A percentile compares a stretch with the other conserved stretches of the same genome.
These are phyloP conservation scores for Anorthoa munda DNA, from an alignment of 2,888 invertebrate genomes.

Conservation along the genomic window DNA sequence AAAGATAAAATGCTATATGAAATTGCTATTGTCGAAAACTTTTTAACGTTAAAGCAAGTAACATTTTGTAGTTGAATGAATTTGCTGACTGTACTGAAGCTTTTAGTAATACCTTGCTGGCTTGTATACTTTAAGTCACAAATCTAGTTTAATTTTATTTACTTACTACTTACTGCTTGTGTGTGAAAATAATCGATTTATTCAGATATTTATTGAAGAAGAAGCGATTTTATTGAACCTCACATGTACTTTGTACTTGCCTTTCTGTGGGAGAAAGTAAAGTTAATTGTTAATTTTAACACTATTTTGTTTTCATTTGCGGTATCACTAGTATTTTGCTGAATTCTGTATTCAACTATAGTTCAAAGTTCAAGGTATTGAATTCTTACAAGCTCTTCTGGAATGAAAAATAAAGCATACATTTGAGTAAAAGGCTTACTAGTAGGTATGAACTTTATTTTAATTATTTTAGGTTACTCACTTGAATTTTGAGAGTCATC, in stretches of 20 bases:
- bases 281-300: neutral
- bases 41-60: neutral
- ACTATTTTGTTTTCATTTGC: neutral
- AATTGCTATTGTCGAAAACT: neutral
- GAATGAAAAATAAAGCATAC: no score
- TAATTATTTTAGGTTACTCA: no score
- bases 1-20: neutral
- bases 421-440: no score
- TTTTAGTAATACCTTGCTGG: slow-evolving; percentile 5
- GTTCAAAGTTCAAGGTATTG: no score
- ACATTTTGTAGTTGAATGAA: neutral
- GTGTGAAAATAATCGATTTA: slow-evolving; percentile 6
- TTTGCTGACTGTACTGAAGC: slow-evolving; percentile 29
- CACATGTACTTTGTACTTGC: neutral
- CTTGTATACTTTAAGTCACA: slow-evolving; percentile 5
- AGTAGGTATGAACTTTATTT: no score
- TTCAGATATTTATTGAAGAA: neutral
- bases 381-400: neutral
- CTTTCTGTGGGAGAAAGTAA: neutral
- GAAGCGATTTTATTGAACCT: neutral
- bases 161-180: slow-evolving; percentile 1
- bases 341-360: neutral
- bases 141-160: slow-evolving; percentile 40
- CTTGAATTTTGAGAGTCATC: no score
- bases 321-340: no score